Percentiles rank a stretch among this genome's conserved stretches.
These are phyloP conservation scores for Thelaira solivaga DNA, from an alignment of 2,888 invertebrate genomes.

Conservation along the genomic window DNA sequence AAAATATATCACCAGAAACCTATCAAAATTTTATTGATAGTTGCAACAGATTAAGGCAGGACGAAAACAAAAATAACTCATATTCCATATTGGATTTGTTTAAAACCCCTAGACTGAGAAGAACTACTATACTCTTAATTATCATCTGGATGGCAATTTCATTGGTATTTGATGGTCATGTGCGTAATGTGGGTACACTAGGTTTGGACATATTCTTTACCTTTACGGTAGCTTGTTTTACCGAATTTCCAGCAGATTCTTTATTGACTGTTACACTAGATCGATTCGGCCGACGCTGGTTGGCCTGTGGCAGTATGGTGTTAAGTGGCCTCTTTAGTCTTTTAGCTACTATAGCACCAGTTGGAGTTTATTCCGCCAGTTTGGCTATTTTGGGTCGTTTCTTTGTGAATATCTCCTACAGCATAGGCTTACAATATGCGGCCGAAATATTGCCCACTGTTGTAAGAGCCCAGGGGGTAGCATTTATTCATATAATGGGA, in stretches of 20 bases:
- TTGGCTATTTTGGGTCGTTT: constrained; percentile 90
- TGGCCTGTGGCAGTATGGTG: constrained; percentile 88
- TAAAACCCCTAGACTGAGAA: constrained; percentile 85
- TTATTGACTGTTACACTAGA: constrained; percentile 85
- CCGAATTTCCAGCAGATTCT: constrained; percentile 90
- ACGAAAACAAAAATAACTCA: constrained; percentile 83
- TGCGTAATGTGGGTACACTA: constrained; percentile 89
- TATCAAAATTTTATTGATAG: constrained; percentile 83
- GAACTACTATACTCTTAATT: constrained; percentile 86
- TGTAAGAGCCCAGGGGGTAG: constrained; percentile 90
- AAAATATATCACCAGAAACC: constrained; percentile 84
- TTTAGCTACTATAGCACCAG: constrained; percentile 84
- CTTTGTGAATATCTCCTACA: constrained; percentile 93
- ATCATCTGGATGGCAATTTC: constrained; percentile 94
- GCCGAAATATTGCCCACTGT: constrained; percentile 92
- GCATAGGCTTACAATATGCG: constrained; percentile 93
- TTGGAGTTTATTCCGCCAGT: constrained; percentile 83
- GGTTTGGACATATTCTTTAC: constrained; percentile 90
- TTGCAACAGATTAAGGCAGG: constrained; percentile 83
- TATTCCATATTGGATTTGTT: constrained; percentile 91
- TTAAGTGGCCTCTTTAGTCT: constrained; percentile 89
- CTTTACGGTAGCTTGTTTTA: constrained; percentile 89
- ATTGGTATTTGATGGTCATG: constrained; percentile 91
- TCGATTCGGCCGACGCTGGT: constrained; percentile 90
- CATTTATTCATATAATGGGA: constrained; percentile 91